Evolutionary conservation across 2,888 invertebrate genomes (phyloP).

Genomic region (Meloe dianella): DNA sequence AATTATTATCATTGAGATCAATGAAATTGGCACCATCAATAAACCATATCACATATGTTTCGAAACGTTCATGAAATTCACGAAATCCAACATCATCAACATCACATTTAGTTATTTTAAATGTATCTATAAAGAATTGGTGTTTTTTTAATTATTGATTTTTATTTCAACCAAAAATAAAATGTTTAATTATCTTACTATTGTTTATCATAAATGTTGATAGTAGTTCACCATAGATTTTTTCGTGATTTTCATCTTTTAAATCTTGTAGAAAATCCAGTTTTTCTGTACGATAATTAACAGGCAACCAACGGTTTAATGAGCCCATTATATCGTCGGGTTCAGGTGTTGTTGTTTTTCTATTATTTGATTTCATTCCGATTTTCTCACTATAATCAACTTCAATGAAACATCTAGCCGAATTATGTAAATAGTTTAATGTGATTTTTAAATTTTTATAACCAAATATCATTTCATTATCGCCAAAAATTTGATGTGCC

Average conservation of each 20-base stretch:
- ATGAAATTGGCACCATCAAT: conserved; percentile 96
- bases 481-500: conserved; percentile 94
- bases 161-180: background rate
- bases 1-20: conserved; percentile 89
- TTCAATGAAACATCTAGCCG: conserved; percentile 71
- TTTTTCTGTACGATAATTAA: conserved; percentile 41
- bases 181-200: conserved; percentile 19
- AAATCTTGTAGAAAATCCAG: conserved; percentile 43
- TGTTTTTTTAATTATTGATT: too few species aligned
- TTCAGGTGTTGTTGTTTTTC: conserved; percentile 48
- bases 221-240: conserved; percentile 48
- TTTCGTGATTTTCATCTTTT: conserved; percentile 45
- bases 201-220: conserved; percentile 37
- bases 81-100: conserved; percentile 75
- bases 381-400: conserved; percentile 74
- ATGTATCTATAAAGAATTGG: conserved; percentile 52
- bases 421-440: conserved; percentile 48
- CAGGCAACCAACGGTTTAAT: conserved; percentile 52
- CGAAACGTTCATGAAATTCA: conserved; percentile 81
- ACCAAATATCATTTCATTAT: conserved; percentile 90
- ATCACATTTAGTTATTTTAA: conserved; percentile 83
- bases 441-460: conserved; percentile 76
- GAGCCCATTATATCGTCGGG: conserved; percentile 48
- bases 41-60: conserved; percentile 92
- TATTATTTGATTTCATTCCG: conserved; percentile 51